Base-by-base conservation (phyloP, 2,888 invertebrate genomes). In the Cecidostiba fungosa region DNA sequence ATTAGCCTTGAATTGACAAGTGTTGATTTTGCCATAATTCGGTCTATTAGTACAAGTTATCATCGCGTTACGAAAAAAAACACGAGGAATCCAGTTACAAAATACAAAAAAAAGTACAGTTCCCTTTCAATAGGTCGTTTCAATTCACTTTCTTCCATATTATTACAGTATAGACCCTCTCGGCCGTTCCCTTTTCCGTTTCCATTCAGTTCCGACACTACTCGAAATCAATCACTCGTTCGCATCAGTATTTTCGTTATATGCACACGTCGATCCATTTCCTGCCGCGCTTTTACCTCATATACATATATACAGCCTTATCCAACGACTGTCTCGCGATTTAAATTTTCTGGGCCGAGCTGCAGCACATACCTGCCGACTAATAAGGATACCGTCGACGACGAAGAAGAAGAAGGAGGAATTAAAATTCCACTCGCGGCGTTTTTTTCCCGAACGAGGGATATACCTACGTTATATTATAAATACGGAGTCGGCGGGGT, bases 381-480 rank as follows among this genome's bases (percentile, higher is more conserved):
- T 77, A 83, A 83, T 83, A 83, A 83, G 77, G 72, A 50, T 39
- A 69, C 8, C 54, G 54, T 59, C 54, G 54, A n/a, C n/a, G 54
- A 23, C n/a, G 23, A 59, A 59, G 47, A 12, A 14, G 36, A 26
- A 70, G 29, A 12, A 32, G 26, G 12, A 39, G 78, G 73, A 62
- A 84, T 78, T 47, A 84, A 78, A 78, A 84, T 77, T 77, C 80
- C 26, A 47, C 47, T 36, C 74, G 76, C 16, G 59, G 54, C 62
- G 19, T 26, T 50, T 74, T 73, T 74, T 74, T 26, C 6, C 19
- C n/a, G 6, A 59, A 59, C 54, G 19, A 19, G 54, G 19, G 54
- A 16, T 50, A 47, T 47, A 47, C 16, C 1, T 47, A 47, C 47
- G 16, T 47, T 47, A 6, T 47, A 14, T 47, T 12, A n/a, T n/a